phyloP scores from a whole-genome alignment of 2,888 invertebrate species.

The Psococerastis gibbosa region DNA sequence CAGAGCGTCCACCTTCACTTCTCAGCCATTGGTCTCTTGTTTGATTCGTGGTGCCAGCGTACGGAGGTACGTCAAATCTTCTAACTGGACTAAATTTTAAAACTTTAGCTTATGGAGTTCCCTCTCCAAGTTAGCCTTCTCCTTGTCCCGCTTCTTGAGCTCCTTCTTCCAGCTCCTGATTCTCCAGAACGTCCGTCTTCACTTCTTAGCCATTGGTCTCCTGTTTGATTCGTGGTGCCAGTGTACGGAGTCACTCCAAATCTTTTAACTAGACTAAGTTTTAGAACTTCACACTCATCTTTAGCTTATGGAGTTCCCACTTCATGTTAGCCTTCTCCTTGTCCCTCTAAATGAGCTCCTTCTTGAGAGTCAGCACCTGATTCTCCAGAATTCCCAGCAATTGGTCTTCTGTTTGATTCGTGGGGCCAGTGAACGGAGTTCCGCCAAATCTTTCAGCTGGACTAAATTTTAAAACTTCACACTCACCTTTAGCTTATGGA shows the following conservation, averaged over 20 bases:
- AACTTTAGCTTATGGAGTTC: slow-evolving; percentile 54
- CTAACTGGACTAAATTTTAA: no score
- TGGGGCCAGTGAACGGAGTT: slow-evolving; percentile 26
- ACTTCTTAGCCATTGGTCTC: slow-evolving; percentile 31
- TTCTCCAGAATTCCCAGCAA: slow-evolving; percentile 32
- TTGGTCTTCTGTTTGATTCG: slow-evolving; percentile 29
- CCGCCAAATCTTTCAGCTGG: slow-evolving; percentile 23
- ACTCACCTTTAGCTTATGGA: slow-evolving; percentile 47
- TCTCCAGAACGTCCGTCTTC: slow-evolving; percentile 30
- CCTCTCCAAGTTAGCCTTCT: slow-evolving; percentile 38
- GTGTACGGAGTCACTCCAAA: slow-evolving; percentile 24
- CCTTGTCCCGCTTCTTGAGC: slow-evolving; percentile 33
- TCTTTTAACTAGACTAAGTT: slow-evolving; percentile 5
- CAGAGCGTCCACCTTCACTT: slow-evolving; percentile 29
- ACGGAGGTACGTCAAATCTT: slow-evolving; percentile 24
- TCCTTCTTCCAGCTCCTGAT: slow-evolving; percentile 36
- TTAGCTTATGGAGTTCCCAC: slow-evolving; percentile 50
- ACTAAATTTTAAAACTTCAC: no score
- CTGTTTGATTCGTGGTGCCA: slow-evolving; percentile 28
- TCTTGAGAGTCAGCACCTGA: slow-evolving; percentile 34
- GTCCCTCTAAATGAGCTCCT: slow-evolving; percentile 33
- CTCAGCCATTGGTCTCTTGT: slow-evolving; percentile 29
- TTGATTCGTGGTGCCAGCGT: slow-evolving; percentile 28
- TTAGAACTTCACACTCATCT: slow-evolving; percentile 27
- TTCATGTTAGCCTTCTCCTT: slow-evolving; percentile 38